Conservation (phyloP, 2,113 vertebrate genomes). For the Bubo blakistoni region DNA sequence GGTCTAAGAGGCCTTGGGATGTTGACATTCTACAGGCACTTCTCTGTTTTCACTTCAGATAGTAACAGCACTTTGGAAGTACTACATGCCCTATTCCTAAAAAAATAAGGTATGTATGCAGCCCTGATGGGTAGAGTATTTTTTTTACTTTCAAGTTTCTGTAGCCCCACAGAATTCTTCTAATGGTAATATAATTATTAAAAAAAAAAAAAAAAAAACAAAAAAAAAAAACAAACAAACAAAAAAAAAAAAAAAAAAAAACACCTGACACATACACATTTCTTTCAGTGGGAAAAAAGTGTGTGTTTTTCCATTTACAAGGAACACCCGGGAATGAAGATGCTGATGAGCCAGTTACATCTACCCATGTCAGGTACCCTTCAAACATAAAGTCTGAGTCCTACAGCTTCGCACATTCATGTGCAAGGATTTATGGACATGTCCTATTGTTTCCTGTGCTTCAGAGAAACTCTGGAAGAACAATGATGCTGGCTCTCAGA, state of each 20-base stretch:
- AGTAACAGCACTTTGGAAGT: background rate
- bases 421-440: background rate
- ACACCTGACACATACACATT: fast-evolving
- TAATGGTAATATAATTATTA: background rate
- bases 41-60: background rate
- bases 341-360: background rate
- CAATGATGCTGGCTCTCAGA: constrained; percentile 28
- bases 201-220: fast-evolving
- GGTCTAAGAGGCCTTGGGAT: background rate
- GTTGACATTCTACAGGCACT: background rate
- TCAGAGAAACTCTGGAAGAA: constrained; percentile 20
- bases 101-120: background rate
- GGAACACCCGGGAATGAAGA: background rate
- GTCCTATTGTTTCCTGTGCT: background rate
- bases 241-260: background rate
- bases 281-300: background rate
- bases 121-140: background rate
- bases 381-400: background rate
- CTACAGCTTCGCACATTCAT: background rate
- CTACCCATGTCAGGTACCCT: background rate
- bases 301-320: background rate
- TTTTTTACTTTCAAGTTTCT: background rate
- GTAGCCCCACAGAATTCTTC: background rate
- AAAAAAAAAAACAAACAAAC: too few species aligned
- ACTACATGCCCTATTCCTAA: background rate